phyloP scores from a whole-genome alignment of 1,140 invertebrate genomes.

The Latrodectus geometricus region DNA sequence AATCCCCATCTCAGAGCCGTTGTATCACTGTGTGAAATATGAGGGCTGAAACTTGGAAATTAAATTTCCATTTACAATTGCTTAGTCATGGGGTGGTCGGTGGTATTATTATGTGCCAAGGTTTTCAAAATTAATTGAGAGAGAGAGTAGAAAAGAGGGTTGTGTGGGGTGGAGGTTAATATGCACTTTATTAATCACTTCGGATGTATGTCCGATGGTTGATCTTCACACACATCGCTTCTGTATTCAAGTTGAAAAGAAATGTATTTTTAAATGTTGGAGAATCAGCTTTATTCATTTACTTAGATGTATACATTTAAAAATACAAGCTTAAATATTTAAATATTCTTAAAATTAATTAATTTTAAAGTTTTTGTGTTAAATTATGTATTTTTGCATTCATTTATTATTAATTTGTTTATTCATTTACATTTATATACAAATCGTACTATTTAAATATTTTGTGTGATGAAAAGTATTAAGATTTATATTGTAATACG shows the following conservation, averaged over 20 bases:
- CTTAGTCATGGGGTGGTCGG: constrained; percentile 18
- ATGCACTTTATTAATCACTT: constrained; percentile 55
- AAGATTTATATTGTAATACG: no score
- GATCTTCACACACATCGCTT: not conserved
- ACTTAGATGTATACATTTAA: not conserved
- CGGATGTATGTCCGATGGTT: constrained; percentile 23
- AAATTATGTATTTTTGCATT: not conserved
- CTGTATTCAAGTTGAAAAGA: not conserved
- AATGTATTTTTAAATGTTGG: not conserved
- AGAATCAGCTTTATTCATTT: not conserved
- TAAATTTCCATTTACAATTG: constrained; percentile 58
- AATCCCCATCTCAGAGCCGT: constrained; percentile 2
- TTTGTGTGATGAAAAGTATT: no score
- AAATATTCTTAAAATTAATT: not conserved
- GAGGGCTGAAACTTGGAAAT: constrained; percentile 56
- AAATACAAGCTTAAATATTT: not conserved
- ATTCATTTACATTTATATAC: not conserved
- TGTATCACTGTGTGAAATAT: constrained; percentile 46
- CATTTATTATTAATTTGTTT: not conserved
- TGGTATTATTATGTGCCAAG: constrained; percentile 42
- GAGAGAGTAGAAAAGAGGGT: not conserved
- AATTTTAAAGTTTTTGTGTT: not conserved
- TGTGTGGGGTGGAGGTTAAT: constrained; percentile 37
- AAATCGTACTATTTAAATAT: not conserved
- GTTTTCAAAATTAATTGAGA: constrained; percentile 58